These are phyloP conservation scores for Cloeon dipterum DNA, from an alignment of 2,888 invertebrate genomes.

Conservation along the genomic window DNA sequence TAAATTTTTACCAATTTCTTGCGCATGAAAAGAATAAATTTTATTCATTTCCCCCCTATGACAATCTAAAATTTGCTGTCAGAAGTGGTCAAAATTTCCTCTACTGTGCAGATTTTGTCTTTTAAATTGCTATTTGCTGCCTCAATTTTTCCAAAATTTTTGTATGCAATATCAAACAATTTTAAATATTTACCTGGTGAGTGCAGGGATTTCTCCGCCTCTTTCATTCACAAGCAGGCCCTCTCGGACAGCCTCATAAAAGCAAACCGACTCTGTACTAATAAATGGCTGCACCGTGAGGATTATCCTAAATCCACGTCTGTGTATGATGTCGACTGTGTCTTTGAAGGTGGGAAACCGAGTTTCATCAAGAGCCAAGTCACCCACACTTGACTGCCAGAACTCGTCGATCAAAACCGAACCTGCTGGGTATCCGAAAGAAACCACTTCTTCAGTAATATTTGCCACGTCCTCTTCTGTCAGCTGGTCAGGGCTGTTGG, in stretches of 20 bases:
- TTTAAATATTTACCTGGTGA: too few species aligned
- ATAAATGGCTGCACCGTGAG: conserved; percentile 82
- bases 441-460: conserved; percentile 66
- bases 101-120: too few species aligned
- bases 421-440: conserved; percentile 27
- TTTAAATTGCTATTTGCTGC: too few species aligned
- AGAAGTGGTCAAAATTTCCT: too few species aligned
- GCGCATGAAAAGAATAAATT: too few species aligned
- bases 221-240: conserved; percentile 58
- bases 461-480: conserved; percentile 50
- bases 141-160: too few species aligned
- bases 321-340: conserved; percentile 54
- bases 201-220: conserved; percentile 24
- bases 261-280: conserved; percentile 54
- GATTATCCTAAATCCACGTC: conserved; percentile 67
- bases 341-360: conserved; percentile 57
- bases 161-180: too few species aligned
- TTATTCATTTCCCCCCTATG: too few species aligned
- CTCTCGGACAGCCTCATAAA: conserved; percentile 52
- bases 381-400: conserved; percentile 22
- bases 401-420: conserved; percentile 18
- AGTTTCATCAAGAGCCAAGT: conserved; percentile 53
- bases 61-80: too few species aligned
- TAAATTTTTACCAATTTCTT: too few species aligned
- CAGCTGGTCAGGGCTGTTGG: conserved; percentile 30